Base-by-base conservation (phyloP, 2,888 invertebrate species). In the Dicyrtoma fusca region DNA sequence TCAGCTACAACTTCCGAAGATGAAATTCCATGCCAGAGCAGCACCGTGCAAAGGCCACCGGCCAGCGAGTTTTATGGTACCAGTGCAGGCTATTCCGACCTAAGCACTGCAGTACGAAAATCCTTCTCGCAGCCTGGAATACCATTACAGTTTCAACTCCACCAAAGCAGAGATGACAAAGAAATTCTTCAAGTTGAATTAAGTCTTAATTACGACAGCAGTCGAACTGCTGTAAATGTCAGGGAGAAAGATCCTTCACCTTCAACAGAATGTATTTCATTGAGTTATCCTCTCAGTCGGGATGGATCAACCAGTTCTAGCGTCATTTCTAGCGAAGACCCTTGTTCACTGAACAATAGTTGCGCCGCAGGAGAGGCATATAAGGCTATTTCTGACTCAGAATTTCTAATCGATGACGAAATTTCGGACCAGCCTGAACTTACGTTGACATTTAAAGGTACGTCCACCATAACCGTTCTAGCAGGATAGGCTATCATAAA, bases 371-470 rank as follows among this genome's bases (percentile, higher is more conserved):
- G 49, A 1, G 65, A 72, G 11, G 19, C 64, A 13, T 69, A 72
- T 5, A 72, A 76, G 55, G 74, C 70, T 5, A 76, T 76, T 62
- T 79, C 79, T 0, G 79, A 82, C 62, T 77, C 77, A 3, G 92
- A 92, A 83, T 92, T 89, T 84, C 88, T 94, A 75, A 89, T 89
- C 75, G 94, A 95, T 81, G 94, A 95, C 81, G 94, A 95, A 84
- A 94, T 95, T 74, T 92, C 92, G 53, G 94, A 95, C 85, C 94
- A 95, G 82, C 94, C 94, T 13, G 93, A 90, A 0, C 83, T 95
- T 76, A 86, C 92, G 14, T 92, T 92, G 61, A 79, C 77, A 51
- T 79, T 76, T 62, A 77, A 79, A 76, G 76, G 76, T 77, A 65
- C 63, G 59, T 34, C 5, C 17, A 53, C 34, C 34, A 34, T 49